Evolutionary conservation across 2,113 vertebrate species (phyloP), one percentile per base, ranked within the genome.

Genomic region (Bufo gargarizans): DNA sequence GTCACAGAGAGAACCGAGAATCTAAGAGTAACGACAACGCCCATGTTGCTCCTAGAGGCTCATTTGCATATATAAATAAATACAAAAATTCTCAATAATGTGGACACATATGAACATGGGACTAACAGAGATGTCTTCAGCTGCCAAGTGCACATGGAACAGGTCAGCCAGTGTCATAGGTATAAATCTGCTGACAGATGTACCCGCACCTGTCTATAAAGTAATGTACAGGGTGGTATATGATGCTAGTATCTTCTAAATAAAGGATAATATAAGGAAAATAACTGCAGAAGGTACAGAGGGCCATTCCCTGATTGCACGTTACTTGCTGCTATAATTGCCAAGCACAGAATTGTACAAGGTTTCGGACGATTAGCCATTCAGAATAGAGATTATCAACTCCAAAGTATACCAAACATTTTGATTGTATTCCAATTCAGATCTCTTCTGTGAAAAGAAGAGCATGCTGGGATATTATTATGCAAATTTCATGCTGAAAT

Each of bases 361-460:
- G 77, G 53, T 80, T 1, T 89, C 89, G 90, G 67, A 43, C 22
- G 45, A 91, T 89, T 90, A 91, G 65, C 79, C 90, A 74, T 67
- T 85, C 69, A 74, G 90, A 91, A 90, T 85, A 86, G 89, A 86
- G 79, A 86, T 89, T 49, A 90, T 91, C 89, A 91, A 55, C 82
- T 90, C 59, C 65, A 71, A 90, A 93, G 89, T 89, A 89, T 16
- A 86, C 84, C 76, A 92, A 90, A 5, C 2, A 3, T 55, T 72
- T 88, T 90, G n/a, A 89, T 85, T 43, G 87, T 91, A 91, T 20
- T 43, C 47, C 10, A 22, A 67, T 47, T 83, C 47, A 22, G 17
- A 14, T 83, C 63, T 55, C 3, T 69, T 16, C 20, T 33, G 4
- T 71, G 14, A 84, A 69, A 55, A 69, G 8, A 13, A 14, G 19